A percentile compares a stretch with the other conserved stretches of the same genome.
Conservation (phyloP, 1,140 invertebrate species). For the Drosophila subpulchrella region DNA sequence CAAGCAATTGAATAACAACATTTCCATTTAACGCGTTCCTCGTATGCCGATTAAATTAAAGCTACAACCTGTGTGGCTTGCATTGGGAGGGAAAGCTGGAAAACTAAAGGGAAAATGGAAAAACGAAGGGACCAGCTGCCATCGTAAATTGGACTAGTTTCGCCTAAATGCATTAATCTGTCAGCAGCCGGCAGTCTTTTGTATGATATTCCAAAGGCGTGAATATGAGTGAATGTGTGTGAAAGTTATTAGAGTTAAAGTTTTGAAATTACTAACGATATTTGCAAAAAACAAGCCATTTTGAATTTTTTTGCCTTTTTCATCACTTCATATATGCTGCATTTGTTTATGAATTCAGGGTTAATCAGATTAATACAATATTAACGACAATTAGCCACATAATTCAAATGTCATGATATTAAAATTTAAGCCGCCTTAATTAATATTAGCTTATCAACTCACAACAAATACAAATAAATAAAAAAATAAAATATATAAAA, state of each 20-base stretch:
- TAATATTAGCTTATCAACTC: constrained; percentile 3
- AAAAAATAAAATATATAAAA: neutral
- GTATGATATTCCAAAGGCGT: neutral
- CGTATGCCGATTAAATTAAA: constrained; percentile 73
- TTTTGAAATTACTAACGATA: no score
- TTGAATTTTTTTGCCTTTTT: no score
- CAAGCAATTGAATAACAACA: constrained; percentile 76
- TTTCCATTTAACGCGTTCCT: constrained; percentile 73
- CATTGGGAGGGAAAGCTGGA: neutral
- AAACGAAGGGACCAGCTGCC: constrained; percentile 4
- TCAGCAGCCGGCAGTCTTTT: constrained; percentile 14
- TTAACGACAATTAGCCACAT: neutral
- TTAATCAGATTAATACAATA: neutral
- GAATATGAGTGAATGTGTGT: neutral
- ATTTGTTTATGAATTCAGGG: neutral
- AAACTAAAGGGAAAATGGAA: neutral
- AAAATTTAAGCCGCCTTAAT: neutral
- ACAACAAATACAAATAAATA: neutral
- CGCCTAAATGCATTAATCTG: constrained; percentile 43
- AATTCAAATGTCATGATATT: neutral
- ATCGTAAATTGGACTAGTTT: constrained; percentile 27
- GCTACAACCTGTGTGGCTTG: constrained; percentile 30
- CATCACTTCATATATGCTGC: no score
- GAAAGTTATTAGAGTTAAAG: no score
- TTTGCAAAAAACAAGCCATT: no score